Evolutionary conservation across 2,888 invertebrate species (phyloP), one percentile per base, ranked within the genome.

Genomic region (Diabrotica balteata): DNA sequence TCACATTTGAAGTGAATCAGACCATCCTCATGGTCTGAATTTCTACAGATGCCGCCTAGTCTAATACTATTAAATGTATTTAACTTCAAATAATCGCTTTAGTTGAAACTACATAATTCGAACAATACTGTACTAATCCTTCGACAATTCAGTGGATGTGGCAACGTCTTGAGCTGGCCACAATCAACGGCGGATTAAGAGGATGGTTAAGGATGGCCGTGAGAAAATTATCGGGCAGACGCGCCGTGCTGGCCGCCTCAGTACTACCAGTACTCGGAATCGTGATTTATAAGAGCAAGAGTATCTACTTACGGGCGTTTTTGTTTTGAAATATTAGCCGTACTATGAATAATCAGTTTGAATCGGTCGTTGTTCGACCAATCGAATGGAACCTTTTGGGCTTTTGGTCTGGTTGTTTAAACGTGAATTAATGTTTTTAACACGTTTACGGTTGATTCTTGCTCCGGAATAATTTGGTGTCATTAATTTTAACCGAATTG

Each of bases 131-230:
- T 32, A 32, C 32, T 32, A 32, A 32, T 32, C 32, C 32, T 32
- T 32, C 5, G 32, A 32, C 32, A 32, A 32, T 54, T 17, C 7
- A 7, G 42, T 42, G 9, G 54, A 43, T 54, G 8, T 2, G 55
- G 45, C 55, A 57, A 57, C 55, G 11, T 11, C 7, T 43, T 4
- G 9, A 42, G 47, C 55, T 51, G 61, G 60, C 59, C 59, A 60
- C 68, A 57, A 61, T 68, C 64, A 60, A 64, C 60, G 60, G 51
- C 68, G 57, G 57, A 68, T 68, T 68, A 64, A 67, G 51, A 51
- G 53, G 58, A 64, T 55, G 58, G 62, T 62, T 62, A 50, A 57
- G 57, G 66, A 61, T 61, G 67, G 62, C 67, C 67, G 67, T 67
- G 67, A 67, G 67, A 67, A 67, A 62, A 67, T 67, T 52, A 62